Conservation (phyloP, 2,797 vertebrate genomes). For the Lagorchestes hirsutus region DNA sequence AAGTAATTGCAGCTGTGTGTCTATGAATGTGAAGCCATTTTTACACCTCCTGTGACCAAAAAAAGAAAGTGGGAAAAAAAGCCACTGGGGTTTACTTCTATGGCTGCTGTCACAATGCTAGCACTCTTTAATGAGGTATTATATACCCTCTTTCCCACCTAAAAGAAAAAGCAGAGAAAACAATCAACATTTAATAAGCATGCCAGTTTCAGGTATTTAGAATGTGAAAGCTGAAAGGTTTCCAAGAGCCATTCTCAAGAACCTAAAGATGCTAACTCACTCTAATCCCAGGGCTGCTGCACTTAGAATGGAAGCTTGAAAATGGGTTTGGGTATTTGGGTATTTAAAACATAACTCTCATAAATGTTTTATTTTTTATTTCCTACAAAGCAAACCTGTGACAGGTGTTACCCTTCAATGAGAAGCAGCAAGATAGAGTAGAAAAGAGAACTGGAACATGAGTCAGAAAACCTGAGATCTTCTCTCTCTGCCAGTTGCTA, state of each 20-base stretch:
- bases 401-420: conserved; percentile 45
- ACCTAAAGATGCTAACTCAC: not conserved
- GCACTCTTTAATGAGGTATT: not conserved
- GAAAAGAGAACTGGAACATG: not conserved
- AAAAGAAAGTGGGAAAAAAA: conserved; percentile 13
- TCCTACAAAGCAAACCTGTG: conserved; percentile 32
- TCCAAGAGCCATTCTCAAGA: conserved; percentile 18
- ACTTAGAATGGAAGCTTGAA: conserved; percentile 47
- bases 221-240: conserved; percentile 39
- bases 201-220: conserved; percentile 53
- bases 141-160: not conserved
- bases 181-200: conserved; percentile 63
- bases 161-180: conserved; percentile 57
- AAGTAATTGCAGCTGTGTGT: not conserved
- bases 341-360: conserved; percentile 29
- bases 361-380: conserved; percentile 52
- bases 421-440: not conserved
- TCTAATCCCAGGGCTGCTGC: conserved; percentile 32
- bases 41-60: conserved; percentile 20
- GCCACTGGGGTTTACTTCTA: conserved; percentile 1
- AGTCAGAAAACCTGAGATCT: not conserved
- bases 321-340: conserved; percentile 2
- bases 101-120: not conserved
- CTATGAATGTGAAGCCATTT: conserved; percentile 32
- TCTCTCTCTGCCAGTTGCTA: not conserved